Evolutionary conservation across 2,888 invertebrate genomes (phyloP), one percentile per base, ranked within the genome.

Genomic region (Acanthosepion lycidas): DNA sequence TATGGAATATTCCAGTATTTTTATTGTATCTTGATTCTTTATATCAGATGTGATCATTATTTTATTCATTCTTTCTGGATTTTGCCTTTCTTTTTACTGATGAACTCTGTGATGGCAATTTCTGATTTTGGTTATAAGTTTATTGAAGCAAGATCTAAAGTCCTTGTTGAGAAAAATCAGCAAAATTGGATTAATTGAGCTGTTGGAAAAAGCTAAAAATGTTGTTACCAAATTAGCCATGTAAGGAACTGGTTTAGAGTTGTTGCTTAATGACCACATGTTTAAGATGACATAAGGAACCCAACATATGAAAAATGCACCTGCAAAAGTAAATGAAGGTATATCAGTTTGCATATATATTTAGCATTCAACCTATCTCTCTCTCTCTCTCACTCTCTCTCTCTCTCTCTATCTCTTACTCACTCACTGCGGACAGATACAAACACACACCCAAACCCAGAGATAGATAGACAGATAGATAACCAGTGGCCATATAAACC

Each of bases 151-250:
- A 49, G 53, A 55, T 91, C 96, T 94, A 94, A 95, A 96, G 95
- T 96, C 96, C 49, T 96, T 95, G 95, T 96, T 96, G 91, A 96
- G 95, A 26, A 95, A 28, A 94, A 96, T 96, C 92, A 96, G 96
- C 59, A 96, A 96, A 51, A 96, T 95, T 6, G 96, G 96, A 94
- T 96, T 96, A 26, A 96, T 94, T 93, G 96, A 95, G 92, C 96
- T 96, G 95, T 96, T 96, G 51, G 95, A 94, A 94, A 96, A 96
- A 78, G 96, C 96, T 23, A 96, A 94, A 26, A 96, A 95, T 93
- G 96, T 96, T 53, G 96, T 96, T 94, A 96, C 94, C 55, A 96
- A 95, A 94, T 96, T 96, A 20, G 96, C 96, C 33, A 96, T 94
- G 95, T 96, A 96, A 6, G 96, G 96, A 94, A 96, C 95, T 64